phyloP scores from a whole-genome alignment of 2,797 vertebrate genomes.

The Vultur gryphus region DNA sequence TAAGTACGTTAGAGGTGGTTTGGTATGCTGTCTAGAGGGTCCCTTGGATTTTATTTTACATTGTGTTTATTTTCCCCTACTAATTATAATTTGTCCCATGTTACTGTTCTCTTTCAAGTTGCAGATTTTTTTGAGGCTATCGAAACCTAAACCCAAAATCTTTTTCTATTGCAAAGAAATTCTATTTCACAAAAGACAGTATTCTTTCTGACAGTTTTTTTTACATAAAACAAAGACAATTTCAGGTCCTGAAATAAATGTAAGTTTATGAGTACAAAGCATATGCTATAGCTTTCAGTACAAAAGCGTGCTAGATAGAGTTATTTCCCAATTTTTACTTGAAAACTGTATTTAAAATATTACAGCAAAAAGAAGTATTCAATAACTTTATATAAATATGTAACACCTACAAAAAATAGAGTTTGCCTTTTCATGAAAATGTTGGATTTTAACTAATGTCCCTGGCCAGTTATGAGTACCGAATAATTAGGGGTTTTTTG shows the following conservation, averaged over 20 bases:
- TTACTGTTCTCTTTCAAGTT: neutral
- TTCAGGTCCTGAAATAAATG: neutral
- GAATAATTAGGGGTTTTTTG: neutral
- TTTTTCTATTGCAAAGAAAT: neutral
- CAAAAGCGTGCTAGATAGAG: neutral
- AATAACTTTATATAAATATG: neutral
- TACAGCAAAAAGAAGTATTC: neutral
- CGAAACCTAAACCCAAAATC: neutral
- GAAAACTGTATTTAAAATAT: neutral
- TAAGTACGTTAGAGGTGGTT: neutral
- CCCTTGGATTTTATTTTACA: neutral
- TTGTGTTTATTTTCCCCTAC: neutral
- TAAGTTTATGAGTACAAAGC: neutral
- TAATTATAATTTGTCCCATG: neutral
- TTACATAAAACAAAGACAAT: neutral
- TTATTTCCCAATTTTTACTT: neutral
- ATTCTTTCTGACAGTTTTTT: neutral
- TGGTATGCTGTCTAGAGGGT: neutral
- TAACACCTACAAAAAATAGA: neutral
- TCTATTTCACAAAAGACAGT: neutral
- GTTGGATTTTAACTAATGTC: neutral
- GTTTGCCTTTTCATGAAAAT: neutral
- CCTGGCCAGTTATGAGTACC: too few species aligned
- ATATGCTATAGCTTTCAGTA: neutral
- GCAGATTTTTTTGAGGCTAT: neutral